phyloP scores from a whole-genome alignment of 2,113 vertebrate species.

The Corythornis cristatus region DNA sequence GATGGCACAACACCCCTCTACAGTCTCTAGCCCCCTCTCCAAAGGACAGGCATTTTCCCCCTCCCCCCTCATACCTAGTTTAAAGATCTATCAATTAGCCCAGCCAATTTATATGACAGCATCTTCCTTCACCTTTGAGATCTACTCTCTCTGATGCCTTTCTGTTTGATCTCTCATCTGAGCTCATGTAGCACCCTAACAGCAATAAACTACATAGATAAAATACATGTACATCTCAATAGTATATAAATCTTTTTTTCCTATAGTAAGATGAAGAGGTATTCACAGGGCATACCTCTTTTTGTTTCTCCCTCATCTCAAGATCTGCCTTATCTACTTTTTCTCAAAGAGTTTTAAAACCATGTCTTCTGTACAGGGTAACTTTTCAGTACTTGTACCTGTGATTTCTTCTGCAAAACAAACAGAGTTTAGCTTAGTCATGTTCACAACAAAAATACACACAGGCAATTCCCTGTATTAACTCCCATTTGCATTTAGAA shows the following conservation, averaged over 20 bases:
- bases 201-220: neutral
- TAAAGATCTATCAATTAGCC: too few species aligned
- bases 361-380: neutral
- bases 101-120: too few species aligned
- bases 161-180: neutral
- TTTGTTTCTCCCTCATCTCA: neutral
- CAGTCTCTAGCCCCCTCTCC: too few species aligned
- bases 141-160: neutral
- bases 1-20: too few species aligned
- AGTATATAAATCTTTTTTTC: neutral
- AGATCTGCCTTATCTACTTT: neutral
- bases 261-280: neutral
- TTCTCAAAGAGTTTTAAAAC: neutral
- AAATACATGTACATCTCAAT: neutral
- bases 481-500: neutral
- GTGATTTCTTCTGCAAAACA: neutral
- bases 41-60: too few species aligned
- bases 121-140: too few species aligned
- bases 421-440: neutral
- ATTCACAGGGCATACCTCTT: neutral
- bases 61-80: too few species aligned
- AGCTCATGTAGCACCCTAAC: neutral
- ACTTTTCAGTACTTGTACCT: neutral
- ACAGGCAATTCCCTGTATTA: neutral
- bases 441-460: neutral